A percentile compares a stretch with the other conserved stretches of the same genome.
phyloP scores from a whole-genome alignment of 2,888 invertebrate species.

The Folsomia manolachei region DNA sequence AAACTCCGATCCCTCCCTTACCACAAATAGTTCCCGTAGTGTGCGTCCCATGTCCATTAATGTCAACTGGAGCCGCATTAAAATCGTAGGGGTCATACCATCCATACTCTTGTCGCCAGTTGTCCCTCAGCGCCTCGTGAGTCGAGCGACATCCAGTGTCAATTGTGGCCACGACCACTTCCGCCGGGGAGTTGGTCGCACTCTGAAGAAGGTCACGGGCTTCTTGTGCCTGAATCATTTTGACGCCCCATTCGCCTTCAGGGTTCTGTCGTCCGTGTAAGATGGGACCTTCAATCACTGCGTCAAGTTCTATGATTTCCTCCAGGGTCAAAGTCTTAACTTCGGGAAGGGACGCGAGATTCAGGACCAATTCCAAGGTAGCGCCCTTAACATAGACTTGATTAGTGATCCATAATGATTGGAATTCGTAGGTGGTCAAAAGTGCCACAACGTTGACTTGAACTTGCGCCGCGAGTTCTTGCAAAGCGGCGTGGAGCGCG shows the following conservation, averaged over 20 bases:
- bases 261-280: neutral
- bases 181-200: neutral
- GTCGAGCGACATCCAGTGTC: constrained; percentile 31
- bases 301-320: neutral
- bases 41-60: constrained; percentile 32
- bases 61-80: constrained; percentile 12
- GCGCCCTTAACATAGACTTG: constrained; percentile 11
- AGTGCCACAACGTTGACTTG: constrained; percentile 18
- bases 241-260: constrained; percentile 26
- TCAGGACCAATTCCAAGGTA: neutral
- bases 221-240: constrained; percentile 12
- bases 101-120: constrained; percentile 13
- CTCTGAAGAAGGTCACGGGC: neutral
- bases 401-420: constrained; percentile 22
- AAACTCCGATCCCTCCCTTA: constrained; percentile 25
- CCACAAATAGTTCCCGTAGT: constrained; percentile 27
- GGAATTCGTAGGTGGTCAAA: neutral
- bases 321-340: neutral
- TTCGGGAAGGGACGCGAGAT: neutral
- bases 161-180: constrained; percentile 24
- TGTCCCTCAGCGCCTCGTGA: constrained; percentile 22
- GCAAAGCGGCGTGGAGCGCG: constrained; percentile 12
- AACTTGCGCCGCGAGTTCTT: constrained; percentile 17
- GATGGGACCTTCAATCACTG: neutral
- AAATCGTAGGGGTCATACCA: constrained; percentile 24